A percentile compares a stretch with the other conserved stretches of the same genome.
Evolutionary conservation across 2,797 vertebrate genomes (phyloP).

Genomic region (Ptychobarbus kaznakovi): DNA sequence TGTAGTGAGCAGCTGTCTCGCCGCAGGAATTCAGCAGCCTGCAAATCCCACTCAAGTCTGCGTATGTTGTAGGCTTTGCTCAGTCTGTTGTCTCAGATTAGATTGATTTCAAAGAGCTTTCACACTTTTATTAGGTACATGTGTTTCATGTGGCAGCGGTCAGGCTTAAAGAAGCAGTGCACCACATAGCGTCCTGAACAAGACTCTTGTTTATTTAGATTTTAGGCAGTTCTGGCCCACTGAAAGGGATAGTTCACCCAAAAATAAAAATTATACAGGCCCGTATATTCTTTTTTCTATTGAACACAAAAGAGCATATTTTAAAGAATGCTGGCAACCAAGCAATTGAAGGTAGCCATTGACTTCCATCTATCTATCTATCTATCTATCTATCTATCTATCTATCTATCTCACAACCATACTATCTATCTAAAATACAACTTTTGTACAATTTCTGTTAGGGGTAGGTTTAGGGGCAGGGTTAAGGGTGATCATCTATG

Average conservation of each 20-base stretch:
- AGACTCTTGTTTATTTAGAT: constrained; percentile 19
- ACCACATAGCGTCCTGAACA: constrained; percentile 34
- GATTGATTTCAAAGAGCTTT: constrained; percentile 60
- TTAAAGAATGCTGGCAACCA: neutral
- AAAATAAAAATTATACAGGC: neutral
- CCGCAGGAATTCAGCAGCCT: constrained; percentile 68
- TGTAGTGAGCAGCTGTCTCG: constrained; percentile 64
- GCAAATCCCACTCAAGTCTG: constrained; percentile 70
- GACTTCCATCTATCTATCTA: too few species aligned
- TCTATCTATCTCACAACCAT: too few species aligned
- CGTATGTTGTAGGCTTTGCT: constrained; percentile 70
- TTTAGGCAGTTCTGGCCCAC: neutral
- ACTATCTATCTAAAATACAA: too few species aligned
- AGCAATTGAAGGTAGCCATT: neutral
- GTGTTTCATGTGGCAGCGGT: constrained; percentile 54
- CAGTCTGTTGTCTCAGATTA: constrained; percentile 70
- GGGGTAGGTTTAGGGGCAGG: too few species aligned
- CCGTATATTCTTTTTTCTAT: neutral
- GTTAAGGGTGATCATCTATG: too few species aligned
- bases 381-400: too few species aligned
- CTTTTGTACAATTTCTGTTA: too few species aligned
- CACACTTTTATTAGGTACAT: constrained; percentile 51
- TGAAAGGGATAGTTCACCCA: neutral
- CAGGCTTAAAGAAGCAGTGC: constrained; percentile 60
- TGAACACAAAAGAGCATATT: neutral